Conservation (phyloP, 2,888 invertebrate genomes). For the Perizoma flavofasciatum region DNA sequence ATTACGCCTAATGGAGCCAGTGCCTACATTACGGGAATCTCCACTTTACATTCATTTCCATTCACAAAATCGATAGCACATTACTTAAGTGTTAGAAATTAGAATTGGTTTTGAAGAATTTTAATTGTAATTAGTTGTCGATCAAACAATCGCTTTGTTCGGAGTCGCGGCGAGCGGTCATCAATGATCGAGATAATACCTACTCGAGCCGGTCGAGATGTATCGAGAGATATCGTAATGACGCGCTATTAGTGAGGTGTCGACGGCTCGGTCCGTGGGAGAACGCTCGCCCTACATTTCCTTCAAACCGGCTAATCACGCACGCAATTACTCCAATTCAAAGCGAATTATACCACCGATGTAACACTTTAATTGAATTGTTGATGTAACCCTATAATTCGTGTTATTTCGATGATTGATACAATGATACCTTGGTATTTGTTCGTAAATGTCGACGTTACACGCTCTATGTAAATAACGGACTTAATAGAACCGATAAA, state of each 20-base stretch:
- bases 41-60: constrained; percentile 67
- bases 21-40: constrained; percentile 55
- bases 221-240: constrained; percentile 78
- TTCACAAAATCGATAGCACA: constrained; percentile 46
- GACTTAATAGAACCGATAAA: constrained; percentile 25
- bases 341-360: constrained; percentile 69
- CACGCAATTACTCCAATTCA: constrained; percentile 80
- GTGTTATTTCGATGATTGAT: constrained; percentile 56
- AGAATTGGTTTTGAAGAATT: constrained; percentile 34
- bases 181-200: constrained; percentile 66
- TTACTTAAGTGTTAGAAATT: constrained; percentile 38
- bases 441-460: constrained; percentile 50
- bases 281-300: constrained; percentile 72
- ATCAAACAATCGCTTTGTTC: constrained; percentile 69
- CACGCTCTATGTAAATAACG: constrained; percentile 23
- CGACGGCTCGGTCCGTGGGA: constrained; percentile 70
- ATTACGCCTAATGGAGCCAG: constrained; percentile 62
- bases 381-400: constrained; percentile 61
- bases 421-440: constrained; percentile 47
- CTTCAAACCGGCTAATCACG: constrained; percentile 67
- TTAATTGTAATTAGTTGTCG: constrained; percentile 37
- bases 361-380: constrained; percentile 79
- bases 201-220: constrained; percentile 51
- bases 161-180: constrained; percentile 57
- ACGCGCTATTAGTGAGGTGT: constrained; percentile 76